These are phyloP conservation scores for Penelope pileata DNA, from an alignment of 2,113 vertebrate genomes.

Conservation along the genomic window DNA sequence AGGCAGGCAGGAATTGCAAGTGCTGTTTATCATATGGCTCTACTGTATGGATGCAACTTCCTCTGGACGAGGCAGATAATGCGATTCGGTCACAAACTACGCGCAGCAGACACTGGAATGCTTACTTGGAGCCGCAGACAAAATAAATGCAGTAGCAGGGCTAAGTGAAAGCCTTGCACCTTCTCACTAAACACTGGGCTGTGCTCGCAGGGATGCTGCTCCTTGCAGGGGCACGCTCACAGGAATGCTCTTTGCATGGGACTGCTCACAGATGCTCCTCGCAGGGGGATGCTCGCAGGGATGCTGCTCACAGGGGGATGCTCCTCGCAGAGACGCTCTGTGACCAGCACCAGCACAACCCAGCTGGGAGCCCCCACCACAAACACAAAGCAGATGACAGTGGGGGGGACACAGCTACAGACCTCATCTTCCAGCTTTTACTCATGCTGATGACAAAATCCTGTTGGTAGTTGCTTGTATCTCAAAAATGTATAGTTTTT, in stretches of 20 bases:
- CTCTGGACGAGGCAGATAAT: background rate
- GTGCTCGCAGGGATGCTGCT: background rate
- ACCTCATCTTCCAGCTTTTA: background rate
- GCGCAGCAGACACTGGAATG: background rate
- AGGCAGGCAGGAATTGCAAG: background rate
- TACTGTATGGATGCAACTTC: background rate
- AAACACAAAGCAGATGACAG: background rate
- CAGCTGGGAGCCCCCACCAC: background rate
- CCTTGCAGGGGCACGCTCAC: background rate
- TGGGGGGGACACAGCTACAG: accelerated
- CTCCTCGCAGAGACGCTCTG: background rate
- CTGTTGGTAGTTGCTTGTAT: background rate
- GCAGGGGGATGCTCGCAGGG: background rate
- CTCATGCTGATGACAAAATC: background rate
- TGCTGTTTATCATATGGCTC: background rate
- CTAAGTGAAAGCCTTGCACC: background rate
- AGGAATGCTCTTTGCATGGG: background rate
- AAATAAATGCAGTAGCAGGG: background rate
- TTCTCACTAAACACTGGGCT: background rate
- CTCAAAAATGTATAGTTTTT: too few relatives aligned
- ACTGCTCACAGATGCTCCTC: background rate
- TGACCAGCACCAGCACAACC: accelerated
- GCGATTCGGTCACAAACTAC: background rate
- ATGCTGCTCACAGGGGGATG: background rate
- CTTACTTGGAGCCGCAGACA: background rate